phyloP scores from a whole-genome alignment of 2,113 vertebrate species.

The Pteropus alecto region DNA sequence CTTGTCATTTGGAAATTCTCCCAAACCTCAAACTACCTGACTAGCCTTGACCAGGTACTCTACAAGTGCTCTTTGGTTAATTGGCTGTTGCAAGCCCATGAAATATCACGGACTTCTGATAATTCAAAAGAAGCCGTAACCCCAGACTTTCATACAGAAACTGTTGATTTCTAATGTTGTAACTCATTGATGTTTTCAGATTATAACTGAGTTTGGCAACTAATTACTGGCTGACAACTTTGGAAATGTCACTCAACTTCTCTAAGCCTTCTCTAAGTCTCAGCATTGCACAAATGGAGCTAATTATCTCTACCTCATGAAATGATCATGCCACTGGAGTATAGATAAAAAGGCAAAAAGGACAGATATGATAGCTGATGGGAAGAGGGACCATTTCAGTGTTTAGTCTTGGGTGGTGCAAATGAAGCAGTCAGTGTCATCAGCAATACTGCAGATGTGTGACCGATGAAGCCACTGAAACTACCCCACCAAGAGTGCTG shows the following conservation, averaged over 20 bases:
- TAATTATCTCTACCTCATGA: background rate
- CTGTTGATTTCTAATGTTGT: background rate
- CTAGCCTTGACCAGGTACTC: background rate
- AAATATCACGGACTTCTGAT: background rate
- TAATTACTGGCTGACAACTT: background rate
- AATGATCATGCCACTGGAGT: background rate
- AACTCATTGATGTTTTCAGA: background rate
- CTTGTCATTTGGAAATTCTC: background rate
- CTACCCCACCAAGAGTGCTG: background rate
- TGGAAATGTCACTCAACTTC: background rate
- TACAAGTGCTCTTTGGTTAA: background rate
- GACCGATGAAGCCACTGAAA: background rate
- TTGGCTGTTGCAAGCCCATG: background rate
- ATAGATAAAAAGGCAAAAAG: background rate
- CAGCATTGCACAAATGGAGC: background rate
- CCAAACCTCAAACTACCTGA: background rate
- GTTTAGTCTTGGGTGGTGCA: background rate
- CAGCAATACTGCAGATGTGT: background rate
- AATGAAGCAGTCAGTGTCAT: background rate
- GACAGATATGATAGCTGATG: background rate
- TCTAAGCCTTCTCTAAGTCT: background rate
- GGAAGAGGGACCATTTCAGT: background rate
- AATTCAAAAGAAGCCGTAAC: background rate
- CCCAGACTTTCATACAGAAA: background rate
- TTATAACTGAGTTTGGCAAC: background rate